Base-by-base conservation (phyloP, 2,113 vertebrate species). In the Lagopus leucura region DNA sequence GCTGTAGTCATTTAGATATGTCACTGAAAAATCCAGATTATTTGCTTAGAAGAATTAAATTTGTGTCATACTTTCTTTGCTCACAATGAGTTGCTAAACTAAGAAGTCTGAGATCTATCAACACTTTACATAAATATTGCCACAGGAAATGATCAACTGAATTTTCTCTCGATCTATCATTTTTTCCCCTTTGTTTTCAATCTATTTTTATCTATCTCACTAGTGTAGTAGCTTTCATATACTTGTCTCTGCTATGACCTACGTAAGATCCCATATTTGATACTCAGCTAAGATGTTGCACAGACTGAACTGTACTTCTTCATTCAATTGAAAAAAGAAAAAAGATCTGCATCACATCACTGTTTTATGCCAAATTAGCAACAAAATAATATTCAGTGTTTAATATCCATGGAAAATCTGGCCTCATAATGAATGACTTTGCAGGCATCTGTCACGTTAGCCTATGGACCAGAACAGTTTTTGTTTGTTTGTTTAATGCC, bases 221-320 rank as follows among this genome's bases (percentile, higher is more conserved):
- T 76, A 55, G 61, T 30, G 73, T 54, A 73, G 4, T 36, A 80
- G 43, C 10, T 32, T 18, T 43, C 25, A 24, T 13, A 30, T 30
- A 14, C 10, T 79, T 57, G 30, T 36, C n/a, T 80, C 28, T 0
- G 0, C n/a, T 73, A 12, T 50, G 60, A 30, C 27, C 76, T 38
- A 45, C 1, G 0, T 65, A 52, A 95, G 45, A 9, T 27, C 34
- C 38, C 20, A 12, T 0, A 0, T 0, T 77, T 76, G 34, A 6
- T 42, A 24, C 32, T 63, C n/a, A 6, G 3, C 12, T 45, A 70
- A 38, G n/a, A 67, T 32, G 42, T 24, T 66, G 54, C 42, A 38
- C 19, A 66, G 50, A 67, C 55, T 17, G 22, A 77, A 48, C 0
- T 0, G 21, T 60, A 36, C 43, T 75, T 14, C 40, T 1, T 0